phyloP scores from a whole-genome alignment of 2,797 vertebrate genomes.

The Coracias cyanogaster region DNA sequence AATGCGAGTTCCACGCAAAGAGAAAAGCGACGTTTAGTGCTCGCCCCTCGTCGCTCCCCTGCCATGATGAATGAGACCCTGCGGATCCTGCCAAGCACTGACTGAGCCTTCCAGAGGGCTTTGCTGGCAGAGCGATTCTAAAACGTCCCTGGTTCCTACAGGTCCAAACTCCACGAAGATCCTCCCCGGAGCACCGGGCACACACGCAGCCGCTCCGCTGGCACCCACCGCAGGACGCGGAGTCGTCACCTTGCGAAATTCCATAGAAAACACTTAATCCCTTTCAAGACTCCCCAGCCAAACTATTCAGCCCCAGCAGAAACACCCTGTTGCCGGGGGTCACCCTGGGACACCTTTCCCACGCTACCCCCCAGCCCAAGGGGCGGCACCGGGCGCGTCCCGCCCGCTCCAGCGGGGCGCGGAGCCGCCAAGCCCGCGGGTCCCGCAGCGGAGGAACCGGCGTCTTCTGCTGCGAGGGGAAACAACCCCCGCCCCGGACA shows the following conservation, averaged over 20 bases:
- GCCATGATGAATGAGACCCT: fast-evolving
- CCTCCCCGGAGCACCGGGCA: fast-evolving
- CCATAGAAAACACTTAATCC: fast-evolving
- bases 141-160: fast-evolving
- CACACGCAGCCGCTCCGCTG: not conserved
- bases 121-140: fast-evolving
- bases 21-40: not conserved
- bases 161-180: not conserved
- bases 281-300: not conserved
- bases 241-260: not conserved
- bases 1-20: fast-evolving
- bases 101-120: fast-evolving
- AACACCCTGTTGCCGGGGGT: fast-evolving
- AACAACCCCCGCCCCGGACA: not conserved
- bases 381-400: not conserved
- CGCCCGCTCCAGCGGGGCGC: too few relatives aligned
- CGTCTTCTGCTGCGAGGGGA: too few relatives aligned
- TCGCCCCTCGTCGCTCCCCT: fast-evolving
- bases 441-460: not conserved
- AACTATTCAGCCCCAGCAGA: fast-evolving
- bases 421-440: too few relatives aligned
- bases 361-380: fast-evolving
- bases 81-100: fast-evolving
- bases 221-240: fast-evolving
- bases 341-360: fast-evolving